Conservation (phyloP, 2,888 invertebrate species). For the Agrochola macilenta region DNA sequence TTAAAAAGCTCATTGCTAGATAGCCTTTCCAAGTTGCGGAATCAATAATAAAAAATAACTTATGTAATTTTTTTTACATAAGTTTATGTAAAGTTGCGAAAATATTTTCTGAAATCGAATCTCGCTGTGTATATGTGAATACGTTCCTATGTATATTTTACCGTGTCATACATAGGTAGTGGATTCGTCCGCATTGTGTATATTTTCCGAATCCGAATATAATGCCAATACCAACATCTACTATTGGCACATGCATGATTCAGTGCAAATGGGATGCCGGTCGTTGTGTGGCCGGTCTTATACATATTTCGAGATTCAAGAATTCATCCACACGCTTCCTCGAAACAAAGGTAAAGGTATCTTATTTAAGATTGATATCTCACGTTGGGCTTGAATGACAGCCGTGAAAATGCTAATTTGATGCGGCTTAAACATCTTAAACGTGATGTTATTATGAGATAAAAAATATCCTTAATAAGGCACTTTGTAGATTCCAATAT, state of each 20-base stretch:
- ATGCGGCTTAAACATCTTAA: constrained; percentile 64
- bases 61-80: no score
- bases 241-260: constrained; percentile 50
- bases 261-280: constrained; percentile 36
- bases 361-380: constrained; percentile 75
- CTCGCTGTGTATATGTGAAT: not conserved
- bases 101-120: constrained; percentile 15
- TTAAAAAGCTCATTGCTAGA: no score
- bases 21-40: no score
- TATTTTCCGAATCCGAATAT: constrained; percentile 15
- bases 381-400: constrained; percentile 74
- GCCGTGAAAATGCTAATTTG: constrained; percentile 81
- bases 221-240: constrained; percentile 15
- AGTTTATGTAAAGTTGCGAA: no score
- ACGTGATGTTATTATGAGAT: constrained; percentile 55
- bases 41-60: no score
- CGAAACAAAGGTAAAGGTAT: constrained; percentile 61
- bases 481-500: constrained; percentile 23
- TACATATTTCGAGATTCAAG: constrained; percentile 59
- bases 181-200: not conserved
- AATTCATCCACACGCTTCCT: constrained; percentile 45
- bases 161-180: not conserved
- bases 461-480: constrained; percentile 45
- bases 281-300: constrained; percentile 35
- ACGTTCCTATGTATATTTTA: constrained; percentile 16